A percentile compares a stretch with the other conserved stretches of the same genome.
phyloP scores from a whole-genome alignment of 2,113 vertebrate genomes.

The Odontesthes bonariensis region DNA sequence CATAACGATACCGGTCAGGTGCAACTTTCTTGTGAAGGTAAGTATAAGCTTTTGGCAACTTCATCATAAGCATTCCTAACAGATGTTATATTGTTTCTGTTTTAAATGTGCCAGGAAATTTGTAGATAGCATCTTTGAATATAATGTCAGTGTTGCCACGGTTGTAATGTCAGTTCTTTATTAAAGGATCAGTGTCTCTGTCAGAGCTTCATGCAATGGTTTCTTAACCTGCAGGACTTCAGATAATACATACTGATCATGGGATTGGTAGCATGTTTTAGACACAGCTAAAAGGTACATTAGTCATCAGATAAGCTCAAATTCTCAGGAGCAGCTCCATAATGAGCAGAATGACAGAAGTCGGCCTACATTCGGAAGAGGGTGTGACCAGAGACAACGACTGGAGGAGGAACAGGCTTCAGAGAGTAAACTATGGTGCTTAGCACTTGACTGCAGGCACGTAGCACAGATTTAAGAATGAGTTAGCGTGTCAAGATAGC shows the following conservation, averaged over 20 bases:
- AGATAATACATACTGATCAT: slow-evolving; percentile 56
- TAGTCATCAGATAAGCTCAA: slow-evolving; percentile 61
- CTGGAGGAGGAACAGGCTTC: slow-evolving; percentile 72
- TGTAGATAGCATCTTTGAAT: slow-evolving; percentile 7
- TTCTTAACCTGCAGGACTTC: slow-evolving; percentile 43
- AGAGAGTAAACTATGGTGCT: slow-evolving; percentile 70
- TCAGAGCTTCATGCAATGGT: slow-evolving; percentile 4
- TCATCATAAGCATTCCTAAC: slow-evolving; percentile 38
- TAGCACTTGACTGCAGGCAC: slow-evolving; percentile 71
- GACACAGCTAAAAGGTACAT: slow-evolving; percentile 61
- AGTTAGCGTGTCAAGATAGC: slow-evolving; percentile 87
- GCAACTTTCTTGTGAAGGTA: slow-evolving; percentile 56
- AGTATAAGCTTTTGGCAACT: slow-evolving; percentile 31
- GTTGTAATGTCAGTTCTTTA: slow-evolving; percentile 15
- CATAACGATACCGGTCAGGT: slow-evolving; percentile 64
- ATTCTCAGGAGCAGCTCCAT: slow-evolving; percentile 71
- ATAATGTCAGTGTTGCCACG: background rate
- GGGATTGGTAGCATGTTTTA: slow-evolving; percentile 60
- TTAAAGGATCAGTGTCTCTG: slow-evolving; percentile 34
- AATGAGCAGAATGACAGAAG: slow-evolving; percentile 69
- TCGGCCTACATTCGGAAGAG: slow-evolving; percentile 68
- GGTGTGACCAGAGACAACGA: slow-evolving; percentile 71
- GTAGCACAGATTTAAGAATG: slow-evolving; percentile 84
- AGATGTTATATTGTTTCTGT: slow-evolving; percentile 31
- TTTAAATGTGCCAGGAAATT: background rate